Percentiles rank a stretch among this genome's conserved stretches.
Conservation (phyloP, 1,140 invertebrate species). For the Drosophila orosa region DNA sequence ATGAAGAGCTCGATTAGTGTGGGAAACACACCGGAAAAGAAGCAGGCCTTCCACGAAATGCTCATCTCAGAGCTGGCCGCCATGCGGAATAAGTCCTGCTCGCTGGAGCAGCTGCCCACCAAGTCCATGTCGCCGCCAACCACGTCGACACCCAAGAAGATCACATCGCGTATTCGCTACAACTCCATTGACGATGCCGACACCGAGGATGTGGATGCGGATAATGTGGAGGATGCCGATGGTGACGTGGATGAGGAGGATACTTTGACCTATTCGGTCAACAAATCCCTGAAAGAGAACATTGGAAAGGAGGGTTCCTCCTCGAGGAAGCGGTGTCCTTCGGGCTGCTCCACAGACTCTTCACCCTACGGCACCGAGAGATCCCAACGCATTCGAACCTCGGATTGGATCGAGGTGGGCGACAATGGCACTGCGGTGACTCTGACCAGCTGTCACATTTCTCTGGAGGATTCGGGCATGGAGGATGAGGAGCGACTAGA, state of each 20-base stretch:
- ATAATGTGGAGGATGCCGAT: conserved; percentile 78
- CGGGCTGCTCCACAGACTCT: conserved; percentile 83
- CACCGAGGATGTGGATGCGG: conserved; percentile 77
- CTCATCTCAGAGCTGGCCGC: conserved; percentile 83
- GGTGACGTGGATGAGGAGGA: conserved; percentile 72
- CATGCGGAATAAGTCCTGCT: conserved; percentile 78
- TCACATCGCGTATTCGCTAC: conserved; percentile 60
- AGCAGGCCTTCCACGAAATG: conserved; percentile 82
- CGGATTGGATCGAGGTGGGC: conserved; percentile 84
- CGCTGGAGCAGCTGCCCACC: conserved; percentile 75
- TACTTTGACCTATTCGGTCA: conserved; percentile 64
- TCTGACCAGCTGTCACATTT: conserved; percentile 82
- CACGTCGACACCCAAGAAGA: conserved; percentile 45
- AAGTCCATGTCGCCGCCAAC: conserved; percentile 26
- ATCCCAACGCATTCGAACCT: conserved; percentile 80
- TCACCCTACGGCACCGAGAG: conserved; percentile 83
- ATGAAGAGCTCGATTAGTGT: conserved; percentile 59
- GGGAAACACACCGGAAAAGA: conserved; percentile 78
- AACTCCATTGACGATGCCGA: conserved; percentile 76
- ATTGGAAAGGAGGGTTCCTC: conserved; percentile 41
- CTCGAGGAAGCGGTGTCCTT: conserved; percentile 77
- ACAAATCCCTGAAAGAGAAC: conserved; percentile 63
- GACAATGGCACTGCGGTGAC: conserved; percentile 83
- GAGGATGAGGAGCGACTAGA: conserved; percentile 83
- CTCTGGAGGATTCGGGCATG: conserved; percentile 82